Evolutionary conservation across 2,888 invertebrate species (phyloP), one percentile per base, ranked within the genome.

Genomic region (Buathra laborator): DNA sequence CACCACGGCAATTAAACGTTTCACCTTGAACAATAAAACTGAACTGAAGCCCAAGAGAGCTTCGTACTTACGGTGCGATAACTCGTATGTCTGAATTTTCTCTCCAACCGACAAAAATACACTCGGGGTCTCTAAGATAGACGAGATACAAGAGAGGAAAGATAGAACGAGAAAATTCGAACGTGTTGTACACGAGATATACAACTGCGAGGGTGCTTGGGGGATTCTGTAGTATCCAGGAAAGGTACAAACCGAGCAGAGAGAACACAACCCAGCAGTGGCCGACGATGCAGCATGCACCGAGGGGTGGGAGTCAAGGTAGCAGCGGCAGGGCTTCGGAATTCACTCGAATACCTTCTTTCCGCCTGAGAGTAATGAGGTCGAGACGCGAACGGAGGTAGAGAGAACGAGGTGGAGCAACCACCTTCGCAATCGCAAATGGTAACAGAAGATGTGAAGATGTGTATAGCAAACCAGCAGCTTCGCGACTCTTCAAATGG

Each of bases 311-410:
- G 46, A 37, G 24, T 29, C 51, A 46, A 51, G 70, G 64, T 29
- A 10, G 51, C 53, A 14, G 71, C 44, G 32, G 44, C 44, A 53
- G 80, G 71, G 10, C 71, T 80, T 76, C 71, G 75, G 80, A 64
- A 84, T 84, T 80, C 83, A 76, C 83, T 84, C 79, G 80, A 84
- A 80, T 80, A 76, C 80, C 71, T 84, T 80, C 75, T 83, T 72
- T 72, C 68, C 62, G 74, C 24, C 64, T 62, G 76, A 80, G 75
- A 84, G 83, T 84, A 84, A 84, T 80, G 83, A 84, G 80, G 83
- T 84, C 83, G 80, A 80, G 80, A 75, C 76, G 71, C 53, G 43
- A 64, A 66, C 44, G 32, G 75, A 29, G 12, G 64, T 32, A 48
- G 32, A 43, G 51, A 77, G 66, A 68, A 72, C 68, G 66, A 77